Evolutionary conservation across 2,888 invertebrate genomes (phyloP), one percentile per base, ranked within the genome.

Genomic region (Lepidocyrtinus sp.): DNA sequence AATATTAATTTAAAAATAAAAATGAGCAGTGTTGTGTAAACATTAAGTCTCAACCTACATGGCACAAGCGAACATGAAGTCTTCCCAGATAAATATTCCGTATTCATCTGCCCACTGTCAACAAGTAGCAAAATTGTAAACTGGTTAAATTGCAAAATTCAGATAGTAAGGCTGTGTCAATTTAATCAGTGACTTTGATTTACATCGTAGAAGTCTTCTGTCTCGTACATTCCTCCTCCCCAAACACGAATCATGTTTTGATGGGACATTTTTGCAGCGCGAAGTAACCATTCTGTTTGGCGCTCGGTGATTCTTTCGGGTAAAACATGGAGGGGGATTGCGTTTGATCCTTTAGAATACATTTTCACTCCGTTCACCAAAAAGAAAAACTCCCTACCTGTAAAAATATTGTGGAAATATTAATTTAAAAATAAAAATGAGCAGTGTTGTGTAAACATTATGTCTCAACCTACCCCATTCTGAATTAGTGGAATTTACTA

Each of bases 21-120:
- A n/a, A n/a, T n/a, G n/a, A n/a, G n/a, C n/a, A n/a, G n/a, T n/a
- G n/a, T n/a, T n/a, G n/a, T n/a, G n/a, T n/a, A n/a, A n/a, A n/a
- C n/a, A n/a, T n/a, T n/a, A n/a, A n/a, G n/a, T n/a, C n/a, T n/a
- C n/a, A n/a, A n/a, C n/a, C n/a, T n/a, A n/a, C 85, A 91, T 87
- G 24, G 90, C 89, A 84, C 90, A 90, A 5, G 91, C 91, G 87
- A 91, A 92, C 91, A 91, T 91, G 74, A 91, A 88, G 86, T 91
- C 81, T 50, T 92, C 91, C 91, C 91, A 91, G 26, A 91, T 88
- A 84, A 91, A 86, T 21, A 91, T 89, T 1, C 91, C 91, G 63
- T 89, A 86, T 81, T 90, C 88, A 86, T 91, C 91, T 9, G 90
- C 89, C 22, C 89, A 81, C 70, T 89, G 85, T 17, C 12, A 59